Base-by-base conservation (phyloP, 1,140 invertebrate genomes). In the Phymastichus coffea region DNA sequence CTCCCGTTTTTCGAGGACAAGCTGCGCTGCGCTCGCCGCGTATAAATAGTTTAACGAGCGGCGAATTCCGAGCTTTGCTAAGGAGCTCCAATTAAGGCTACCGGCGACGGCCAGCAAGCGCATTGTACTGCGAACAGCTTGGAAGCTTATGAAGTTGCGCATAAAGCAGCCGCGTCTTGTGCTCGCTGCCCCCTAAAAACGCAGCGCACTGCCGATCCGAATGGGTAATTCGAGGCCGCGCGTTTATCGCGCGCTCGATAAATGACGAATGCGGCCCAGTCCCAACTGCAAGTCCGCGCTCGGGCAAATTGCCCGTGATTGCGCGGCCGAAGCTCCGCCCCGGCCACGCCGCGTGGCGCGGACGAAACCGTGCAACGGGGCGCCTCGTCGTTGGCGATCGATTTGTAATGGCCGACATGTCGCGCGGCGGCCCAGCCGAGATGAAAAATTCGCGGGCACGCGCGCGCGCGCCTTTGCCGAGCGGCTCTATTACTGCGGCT, bases 291-390 rank as follows among this genome's bases (percentile, higher is more conserved):
- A n/a, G n/a, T n/a, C n/a, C n/a, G n/a, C n/a, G n/a, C n/a, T n/a
- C n/a, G n/a, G 66, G 67, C 68, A 79, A 80, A 80, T 79, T 78
- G 71, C 71, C 60, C 68, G 72, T 75, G 78, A 79, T 78, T 77
- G 76, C 70, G 58, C 40, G 8, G 25, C 38, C 15, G 26, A 66
- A 57, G 67, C 71, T 66, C 30, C 23, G 47, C 23, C 14, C 19
- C 28, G 10, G 71, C 70, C n/a, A n/a, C n/a, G n/a, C n/a, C n/a
- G n/a, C n/a, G n/a, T n/a, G n/a, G n/a, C n/a, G n/a, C n/a, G n/a
- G n/a, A n/a, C n/a, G n/a, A n/a, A n/a, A n/a, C n/a, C n/a, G n/a
- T n/a, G n/a, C n/a, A n/a, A 25, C 49, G n/a, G 17, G 20, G 20
- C 17, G 2, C 26, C 3, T 17, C 38, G n/a, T n/a, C n/a, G n/a